Evolutionary conservation across 2,888 invertebrate species (phyloP), one percentile per base, ranked within the genome.

Genomic region (Luffia ferchaultella): DNA sequence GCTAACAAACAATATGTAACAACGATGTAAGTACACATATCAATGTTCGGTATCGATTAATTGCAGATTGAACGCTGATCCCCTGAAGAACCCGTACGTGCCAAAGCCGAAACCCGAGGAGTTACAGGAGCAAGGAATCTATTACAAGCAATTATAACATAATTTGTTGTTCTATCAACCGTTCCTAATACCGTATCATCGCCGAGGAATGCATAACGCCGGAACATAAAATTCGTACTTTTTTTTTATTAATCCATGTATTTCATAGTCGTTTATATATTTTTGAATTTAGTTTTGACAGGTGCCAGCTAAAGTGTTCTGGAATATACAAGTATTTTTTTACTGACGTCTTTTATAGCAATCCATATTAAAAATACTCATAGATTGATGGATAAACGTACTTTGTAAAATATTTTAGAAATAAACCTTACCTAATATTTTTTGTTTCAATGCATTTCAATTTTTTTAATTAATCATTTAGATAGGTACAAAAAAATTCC

Each of bases 51-150:
- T 42, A 42, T 42, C 16, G 16, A 45, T 52, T 53, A 47, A 19
- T 54, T 85, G 56, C 73, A 93, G 93, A 57, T 73, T 93, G 56
- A 94, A 94, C 64, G 87, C 90, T 54, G 92, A 94, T 64, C 93
- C 93, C 0, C 75, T 87, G 54, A 92, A 92, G 68, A 94, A 94
- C 75, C 93, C 93, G 0, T 94, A 90, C 67, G 86, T 89, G 40
- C 91, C 92, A 0, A 92, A 93, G 64, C 88, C 88, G 51, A 90
- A 91, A 60, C 86, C 85, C 1, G 87, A 88, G 54, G 86, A 86
- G 52, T 60, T 70, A 7, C 60, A 62, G 15, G 53, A 59, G 18
- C 48, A 50, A n/a, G 50, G 49, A 2, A 40, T 49, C 15, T 60
- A 3, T 52, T 60, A 12, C 58, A 62, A 16, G 30, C 57, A 59